A percentile compares a stretch with the other conserved stretches of the same genome.
Evolutionary conservation across 2,113 vertebrate species (phyloP).

Genomic region (Menidia beryllina): DNA sequence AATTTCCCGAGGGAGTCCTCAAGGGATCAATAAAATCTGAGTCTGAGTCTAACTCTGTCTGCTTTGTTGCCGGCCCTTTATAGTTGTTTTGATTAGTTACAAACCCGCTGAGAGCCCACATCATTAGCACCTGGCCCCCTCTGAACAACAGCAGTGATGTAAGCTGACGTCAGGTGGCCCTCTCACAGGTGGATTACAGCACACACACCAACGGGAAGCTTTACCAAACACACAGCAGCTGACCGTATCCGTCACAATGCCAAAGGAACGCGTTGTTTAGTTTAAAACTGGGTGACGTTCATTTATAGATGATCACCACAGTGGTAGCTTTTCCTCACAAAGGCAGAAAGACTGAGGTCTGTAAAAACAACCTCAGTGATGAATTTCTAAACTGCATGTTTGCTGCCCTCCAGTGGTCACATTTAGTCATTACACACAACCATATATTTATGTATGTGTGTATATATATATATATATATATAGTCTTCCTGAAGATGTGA

Average conservation of each 20-base stretch:
- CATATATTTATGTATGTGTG: too few relatives aligned
- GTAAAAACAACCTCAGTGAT: background rate
- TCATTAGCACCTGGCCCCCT: too few relatives aligned
- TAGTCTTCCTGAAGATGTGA: too few relatives aligned
- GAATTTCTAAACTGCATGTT: slow-evolving; percentile 1
- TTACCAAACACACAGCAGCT: slow-evolving; percentile 41
- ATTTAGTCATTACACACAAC: background rate
- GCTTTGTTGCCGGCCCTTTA: background rate
- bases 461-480: too few relatives aligned
- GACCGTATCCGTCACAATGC: slow-evolving; percentile 39
- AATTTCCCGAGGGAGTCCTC: too few relatives aligned
- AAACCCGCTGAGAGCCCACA: slow-evolving; percentile 5
- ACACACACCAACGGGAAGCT: slow-evolving; percentile 49
- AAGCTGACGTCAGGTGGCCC: slow-evolving; percentile 39
- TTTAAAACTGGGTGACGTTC: slow-evolving; percentile 22
- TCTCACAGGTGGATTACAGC: slow-evolving; percentile 59
- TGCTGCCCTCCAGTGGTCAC: slow-evolving; percentile 29
- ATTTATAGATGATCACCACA: background rate
- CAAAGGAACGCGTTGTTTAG: slow-evolving; percentile 16
- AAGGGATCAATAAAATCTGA: background rate
- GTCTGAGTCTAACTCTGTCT: background rate
- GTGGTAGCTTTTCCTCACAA: background rate
- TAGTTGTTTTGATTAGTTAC: slow-evolving; percentile 1
- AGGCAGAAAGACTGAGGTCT: background rate
- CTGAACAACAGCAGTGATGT: slow-evolving; percentile 24